These are phyloP conservation scores for Cordilura impudica DNA, from an alignment of 2,888 invertebrate species.

Conservation along the genomic window DNA sequence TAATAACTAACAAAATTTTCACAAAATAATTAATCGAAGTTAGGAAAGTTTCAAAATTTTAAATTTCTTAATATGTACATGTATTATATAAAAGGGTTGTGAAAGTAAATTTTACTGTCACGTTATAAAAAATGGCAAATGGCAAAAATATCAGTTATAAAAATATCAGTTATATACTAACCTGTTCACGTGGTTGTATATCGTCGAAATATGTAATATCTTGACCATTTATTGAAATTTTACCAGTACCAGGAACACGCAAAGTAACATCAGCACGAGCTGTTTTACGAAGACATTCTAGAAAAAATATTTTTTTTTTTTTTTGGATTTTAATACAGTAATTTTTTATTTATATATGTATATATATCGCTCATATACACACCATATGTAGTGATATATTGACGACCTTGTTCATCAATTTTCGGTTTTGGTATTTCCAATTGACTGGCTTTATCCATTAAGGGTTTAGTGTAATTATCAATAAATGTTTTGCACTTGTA, in stretches of 20 bases:
- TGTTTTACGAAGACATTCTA: conserved; percentile 85
- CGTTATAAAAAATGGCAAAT: too few relatives aligned
- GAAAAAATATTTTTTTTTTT: background rate
- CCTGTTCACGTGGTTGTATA: conserved; percentile 87
- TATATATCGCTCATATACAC: conserved; percentile 62
- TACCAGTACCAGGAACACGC: conserved; percentile 88
- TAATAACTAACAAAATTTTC: too few relatives aligned
- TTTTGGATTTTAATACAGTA: background rate
- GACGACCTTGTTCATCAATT: conserved; percentile 84
- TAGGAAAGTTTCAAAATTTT: too few relatives aligned
- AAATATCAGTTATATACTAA: conserved; percentile 77
- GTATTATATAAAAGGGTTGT: too few relatives aligned
- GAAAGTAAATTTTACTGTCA: too few relatives aligned
- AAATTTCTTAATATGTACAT: too few relatives aligned
- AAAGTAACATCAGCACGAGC: conserved; percentile 89
- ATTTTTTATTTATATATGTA: too few relatives aligned
- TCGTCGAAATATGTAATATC: conserved; percentile 88
- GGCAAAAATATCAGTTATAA: too few relatives aligned
- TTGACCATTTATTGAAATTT: conserved; percentile 87
- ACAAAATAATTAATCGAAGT: too few relatives aligned
- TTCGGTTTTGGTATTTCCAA: conserved; percentile 83
- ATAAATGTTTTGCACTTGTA: conserved; percentile 86
- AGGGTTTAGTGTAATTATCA: conserved; percentile 82
- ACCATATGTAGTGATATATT: conserved; percentile 85
- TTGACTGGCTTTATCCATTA: conserved; percentile 81